phyloP scores from a whole-genome alignment of 2,797 vertebrate species.

The Muraenolepis orangiensis region DNA sequence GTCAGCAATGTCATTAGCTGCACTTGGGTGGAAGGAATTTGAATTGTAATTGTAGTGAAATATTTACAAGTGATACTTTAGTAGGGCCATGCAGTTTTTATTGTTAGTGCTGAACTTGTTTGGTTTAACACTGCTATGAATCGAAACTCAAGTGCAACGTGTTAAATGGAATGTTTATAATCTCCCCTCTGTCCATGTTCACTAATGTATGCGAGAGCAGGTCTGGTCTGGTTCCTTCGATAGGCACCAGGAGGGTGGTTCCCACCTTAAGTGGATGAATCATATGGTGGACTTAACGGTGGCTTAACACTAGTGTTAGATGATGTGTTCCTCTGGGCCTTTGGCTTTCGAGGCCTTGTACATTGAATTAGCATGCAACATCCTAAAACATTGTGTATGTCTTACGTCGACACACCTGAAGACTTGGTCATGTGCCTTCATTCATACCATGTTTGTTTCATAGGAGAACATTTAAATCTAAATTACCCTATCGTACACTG shows the following conservation, averaged over 20 bases:
- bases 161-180: constrained; percentile 17
- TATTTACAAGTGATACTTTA: not conserved
- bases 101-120: not conserved
- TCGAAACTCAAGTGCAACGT: not conserved
- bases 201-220: constrained; percentile 22
- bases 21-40: not conserved
- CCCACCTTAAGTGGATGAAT: not conserved
- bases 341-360: not conserved
- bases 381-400: no score
- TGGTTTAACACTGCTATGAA: constrained; percentile 11
- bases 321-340: not conserved
- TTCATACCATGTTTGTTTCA: not conserved
- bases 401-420: not conserved
- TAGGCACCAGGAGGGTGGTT: not conserved
- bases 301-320: not conserved
- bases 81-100: not conserved
- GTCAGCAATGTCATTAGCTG: not conserved
- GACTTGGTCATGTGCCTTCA: not conserved
- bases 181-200: not conserved
- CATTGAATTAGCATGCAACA: no score
- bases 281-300: not conserved
- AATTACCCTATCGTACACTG: not conserved
- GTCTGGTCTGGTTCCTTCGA: constrained; percentile 18
- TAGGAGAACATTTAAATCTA: not conserved
- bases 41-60: not conserved